Base-by-base conservation (phyloP, 2,888 invertebrate genomes). In the Osmoderma eremita region DNA sequence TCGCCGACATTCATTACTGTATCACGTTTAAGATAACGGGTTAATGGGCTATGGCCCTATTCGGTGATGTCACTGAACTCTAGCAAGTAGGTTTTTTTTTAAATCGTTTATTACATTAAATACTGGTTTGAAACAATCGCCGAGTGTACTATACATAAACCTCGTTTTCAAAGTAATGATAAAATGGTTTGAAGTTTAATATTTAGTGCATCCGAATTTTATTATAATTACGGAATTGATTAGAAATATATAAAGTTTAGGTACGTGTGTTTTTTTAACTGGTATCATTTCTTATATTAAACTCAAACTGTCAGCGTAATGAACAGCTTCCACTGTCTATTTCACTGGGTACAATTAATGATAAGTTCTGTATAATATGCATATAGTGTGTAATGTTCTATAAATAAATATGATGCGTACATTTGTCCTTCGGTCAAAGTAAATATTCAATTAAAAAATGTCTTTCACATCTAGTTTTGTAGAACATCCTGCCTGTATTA, bases 1-100 rank as follows among this genome's bases (percentile, higher is more conserved):
- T 17, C 6, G 17, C 12, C n/a, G 4, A 5, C 2, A 45, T 30
- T 18, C 10, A 36, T 42, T 4, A 15, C n/a, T 61, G 4, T 36
- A 15, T 30, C 30, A 6, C 10, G 5, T 45, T 61, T 45, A 41
- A 61, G 62, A 45, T 67, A 67, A 63, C 67, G 63, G 67, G 67
- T 67, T 67, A 67, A 62, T 63, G 63, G 62, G 63, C 67, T 67
- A 67, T 67, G 62, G n/a, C 62, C 63, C 54, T 62, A 54, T 53
- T 18, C 13, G 30, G 12, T 13, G 53, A 67, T 63, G 67, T 67
- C 67, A 67, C 54, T 67, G 67, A 67, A 67, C 67, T 63, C 67
- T 48, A 10, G 24, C 22, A 56, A 56, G 45, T 61, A 61, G 42
- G 15, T 56, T 30, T 30, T 10, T 12, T 17, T 24, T 45, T 42